These are phyloP conservation scores for Megalops cyprinoides DNA, from an alignment of 2,797 vertebrate species.

Conservation along the genomic window DNA sequence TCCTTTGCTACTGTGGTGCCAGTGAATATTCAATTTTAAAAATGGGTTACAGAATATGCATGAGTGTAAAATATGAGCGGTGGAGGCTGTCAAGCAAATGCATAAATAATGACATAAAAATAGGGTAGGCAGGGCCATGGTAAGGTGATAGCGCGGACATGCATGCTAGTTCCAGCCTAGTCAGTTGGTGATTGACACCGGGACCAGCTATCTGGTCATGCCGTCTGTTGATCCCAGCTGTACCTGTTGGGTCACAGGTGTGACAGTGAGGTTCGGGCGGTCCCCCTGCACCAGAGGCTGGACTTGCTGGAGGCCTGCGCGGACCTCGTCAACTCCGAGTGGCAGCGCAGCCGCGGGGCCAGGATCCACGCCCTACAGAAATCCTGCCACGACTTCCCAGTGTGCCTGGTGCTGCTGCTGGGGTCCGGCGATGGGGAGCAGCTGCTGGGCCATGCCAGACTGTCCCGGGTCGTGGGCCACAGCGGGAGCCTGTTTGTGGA, in stretches of 20 bases:
- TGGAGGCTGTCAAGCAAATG: not conserved
- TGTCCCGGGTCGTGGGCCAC: slow-evolving; percentile 80
- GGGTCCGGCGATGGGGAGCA: slow-evolving; percentile 43
- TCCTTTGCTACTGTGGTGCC: not conserved
- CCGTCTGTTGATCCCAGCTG: slow-evolving; percentile 18
- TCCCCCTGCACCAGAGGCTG: slow-evolving; percentile 84
- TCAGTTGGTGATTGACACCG: slow-evolving; percentile 23
- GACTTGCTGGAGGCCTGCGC: slow-evolving; percentile 87
- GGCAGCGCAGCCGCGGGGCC: slow-evolving; percentile 85
- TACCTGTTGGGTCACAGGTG: slow-evolving; percentile 54
- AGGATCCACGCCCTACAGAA: slow-evolving; percentile 85
- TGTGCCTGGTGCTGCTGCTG: slow-evolving; percentile 82
- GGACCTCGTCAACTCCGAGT: slow-evolving; percentile 86
- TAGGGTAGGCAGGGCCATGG: not conserved
- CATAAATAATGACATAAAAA: not conserved
- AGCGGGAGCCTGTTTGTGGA: slow-evolving; percentile 84
- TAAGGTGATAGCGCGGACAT: not conserved
- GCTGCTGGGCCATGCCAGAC: slow-evolving; percentile 84
- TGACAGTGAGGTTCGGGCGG: slow-evolving; percentile 65
- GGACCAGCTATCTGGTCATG: slow-evolving; percentile 30
- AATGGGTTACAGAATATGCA: not conserved
- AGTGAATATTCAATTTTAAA: not conserved
- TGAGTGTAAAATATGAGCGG: not conserved
- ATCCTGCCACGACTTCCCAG: slow-evolving; percentile 84
- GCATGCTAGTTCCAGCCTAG: slow-evolving; percentile 5